Conservation (phyloP, 1,140 invertebrate genomes). For the Charaxes varanes region DNA sequence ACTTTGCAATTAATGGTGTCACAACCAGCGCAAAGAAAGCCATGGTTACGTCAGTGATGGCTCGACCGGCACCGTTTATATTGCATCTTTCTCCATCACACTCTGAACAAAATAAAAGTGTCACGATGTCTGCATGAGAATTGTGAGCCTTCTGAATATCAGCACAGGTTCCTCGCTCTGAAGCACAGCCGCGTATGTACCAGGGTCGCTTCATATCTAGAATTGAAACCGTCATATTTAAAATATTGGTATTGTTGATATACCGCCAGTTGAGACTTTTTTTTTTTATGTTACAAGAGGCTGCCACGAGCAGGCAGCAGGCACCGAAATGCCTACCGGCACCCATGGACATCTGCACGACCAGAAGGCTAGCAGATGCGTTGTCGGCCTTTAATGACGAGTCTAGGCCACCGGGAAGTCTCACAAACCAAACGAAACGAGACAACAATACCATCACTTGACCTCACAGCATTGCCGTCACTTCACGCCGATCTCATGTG, state of each 20-base stretch:
- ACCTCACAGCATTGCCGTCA: too few relatives aligned
- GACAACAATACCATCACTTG: too few relatives aligned
- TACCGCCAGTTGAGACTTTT: too few relatives aligned
- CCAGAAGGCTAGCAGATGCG: too few relatives aligned
- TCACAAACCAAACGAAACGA: too few relatives aligned
- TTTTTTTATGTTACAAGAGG: too few relatives aligned
- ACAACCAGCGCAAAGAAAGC: constrained; percentile 37
- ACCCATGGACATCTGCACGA: too few relatives aligned
- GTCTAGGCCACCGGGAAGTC: too few relatives aligned
- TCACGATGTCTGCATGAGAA: constrained; percentile 21
- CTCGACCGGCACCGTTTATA: constrained; percentile 27
- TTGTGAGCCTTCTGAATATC: constrained; percentile 36
- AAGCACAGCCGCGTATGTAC: constrained; percentile 46
- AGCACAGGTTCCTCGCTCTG: constrained; percentile 41
- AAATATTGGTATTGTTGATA: not conserved
- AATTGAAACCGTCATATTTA: not conserved
- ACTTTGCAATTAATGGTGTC: constrained; percentile 37
- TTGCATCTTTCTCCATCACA: constrained; percentile 53
- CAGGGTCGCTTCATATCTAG: constrained; percentile 43
- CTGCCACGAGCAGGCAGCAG: too few relatives aligned
- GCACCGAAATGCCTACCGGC: too few relatives aligned
- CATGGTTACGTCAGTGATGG: constrained; percentile 26
- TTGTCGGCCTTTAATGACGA: too few relatives aligned
- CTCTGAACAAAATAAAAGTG: constrained; percentile 34
- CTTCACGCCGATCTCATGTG: too few relatives aligned